phyloP scores from a whole-genome alignment of 2,113 vertebrate species.

The Probosciger aterrimus region DNA sequence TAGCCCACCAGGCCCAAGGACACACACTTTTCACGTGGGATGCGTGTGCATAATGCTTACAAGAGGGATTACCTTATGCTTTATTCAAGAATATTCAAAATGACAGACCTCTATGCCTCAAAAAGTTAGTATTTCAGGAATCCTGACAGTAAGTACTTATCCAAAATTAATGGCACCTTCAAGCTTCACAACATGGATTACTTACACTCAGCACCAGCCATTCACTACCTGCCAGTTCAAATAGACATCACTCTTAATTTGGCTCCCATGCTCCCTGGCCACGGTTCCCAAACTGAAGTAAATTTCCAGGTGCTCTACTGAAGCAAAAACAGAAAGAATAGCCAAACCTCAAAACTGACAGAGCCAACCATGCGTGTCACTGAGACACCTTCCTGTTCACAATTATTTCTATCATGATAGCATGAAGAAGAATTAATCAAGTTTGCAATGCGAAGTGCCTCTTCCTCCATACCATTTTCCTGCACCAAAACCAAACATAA shows the following conservation, averaged over 20 bases:
- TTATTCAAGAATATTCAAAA: slow-evolving; percentile 51
- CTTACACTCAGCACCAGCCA: neutral
- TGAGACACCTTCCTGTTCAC: neutral
- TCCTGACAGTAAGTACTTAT: neutral
- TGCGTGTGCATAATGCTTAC: neutral
- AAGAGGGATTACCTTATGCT: slow-evolving; percentile 13
- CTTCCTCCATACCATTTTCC: neutral
- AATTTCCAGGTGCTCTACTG: neutral
- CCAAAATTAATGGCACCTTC: neutral
- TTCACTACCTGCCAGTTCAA: neutral
- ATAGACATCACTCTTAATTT: neutral
- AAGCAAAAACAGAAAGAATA: neutral
- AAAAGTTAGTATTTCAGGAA: neutral
- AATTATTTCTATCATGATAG: neutral
- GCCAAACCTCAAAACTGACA: neutral
- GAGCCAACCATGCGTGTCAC: rapidly evolving
- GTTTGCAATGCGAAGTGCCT: neutral
- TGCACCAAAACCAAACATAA: neutral
- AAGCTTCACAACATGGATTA: neutral
- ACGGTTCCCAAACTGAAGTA: neutral
- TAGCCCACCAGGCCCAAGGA: neutral
- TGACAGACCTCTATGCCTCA: neutral
- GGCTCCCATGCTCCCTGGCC: neutral
- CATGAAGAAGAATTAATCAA: neutral
- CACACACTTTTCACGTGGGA: slow-evolving; percentile 24